Conservation (phyloP, 2,888 invertebrate genomes). For the Caenorhabditis wallacei region DNA sequence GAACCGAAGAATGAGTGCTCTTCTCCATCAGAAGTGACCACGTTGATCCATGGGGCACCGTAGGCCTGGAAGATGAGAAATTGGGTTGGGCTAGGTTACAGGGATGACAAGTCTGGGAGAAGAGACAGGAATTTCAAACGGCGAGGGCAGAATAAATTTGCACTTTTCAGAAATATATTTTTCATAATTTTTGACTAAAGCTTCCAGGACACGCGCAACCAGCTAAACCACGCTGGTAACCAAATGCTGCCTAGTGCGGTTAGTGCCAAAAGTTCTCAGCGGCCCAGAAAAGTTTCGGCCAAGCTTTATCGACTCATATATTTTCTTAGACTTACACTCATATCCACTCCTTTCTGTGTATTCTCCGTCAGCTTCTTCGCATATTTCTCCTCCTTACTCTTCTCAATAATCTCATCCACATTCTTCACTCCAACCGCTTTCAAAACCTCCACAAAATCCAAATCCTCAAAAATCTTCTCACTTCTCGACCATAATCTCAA, state of each 20-base stretch:
- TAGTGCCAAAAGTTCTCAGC: no score
- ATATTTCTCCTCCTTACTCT: constrained; percentile 57
- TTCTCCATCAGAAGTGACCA: constrained; percentile 61
- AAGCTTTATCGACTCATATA: no score
- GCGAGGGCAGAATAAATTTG: no score
- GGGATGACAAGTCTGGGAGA: no score
- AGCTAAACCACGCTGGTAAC: no score
- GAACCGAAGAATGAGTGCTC: constrained; percentile 76
- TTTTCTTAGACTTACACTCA: constrained; percentile 30
- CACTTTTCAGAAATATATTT: no score
- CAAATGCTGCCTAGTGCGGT: no score
- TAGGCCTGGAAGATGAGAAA: constrained; percentile 63
- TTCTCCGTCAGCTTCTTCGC: constrained; percentile 52
- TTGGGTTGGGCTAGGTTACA: no score
- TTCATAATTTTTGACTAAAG: no score
- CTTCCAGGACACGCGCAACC: no score
- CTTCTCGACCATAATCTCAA: constrained; percentile 69
- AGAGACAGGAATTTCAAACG: no score
- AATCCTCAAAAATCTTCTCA: constrained; percentile 70
- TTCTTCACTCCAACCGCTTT: constrained; percentile 63
- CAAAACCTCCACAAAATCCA: constrained; percentile 68
- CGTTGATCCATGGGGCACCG: constrained; percentile 79
- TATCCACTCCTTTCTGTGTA: constrained; percentile 64
- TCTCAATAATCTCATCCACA: constrained; percentile 56
- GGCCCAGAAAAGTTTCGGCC: no score